Evolutionary conservation across 2,888 invertebrate genomes (phyloP).

Genomic region (Conus canariensis): DNA sequence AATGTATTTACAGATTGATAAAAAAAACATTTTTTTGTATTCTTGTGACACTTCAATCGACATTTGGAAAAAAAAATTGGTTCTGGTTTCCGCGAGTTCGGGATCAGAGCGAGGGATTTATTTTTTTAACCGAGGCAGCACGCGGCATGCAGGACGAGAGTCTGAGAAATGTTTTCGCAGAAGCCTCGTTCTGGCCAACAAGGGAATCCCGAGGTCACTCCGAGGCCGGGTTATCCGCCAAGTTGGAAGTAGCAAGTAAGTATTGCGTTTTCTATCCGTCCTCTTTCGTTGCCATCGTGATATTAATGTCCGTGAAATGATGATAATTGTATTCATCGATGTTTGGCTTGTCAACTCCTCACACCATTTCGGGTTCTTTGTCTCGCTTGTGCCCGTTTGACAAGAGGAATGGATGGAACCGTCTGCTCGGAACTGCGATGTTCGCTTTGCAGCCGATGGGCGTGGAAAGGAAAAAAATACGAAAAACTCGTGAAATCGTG

Average conservation of each 20-base stretch:
- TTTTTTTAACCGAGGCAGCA: background rate
- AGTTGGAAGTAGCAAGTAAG: conserved; percentile 51
- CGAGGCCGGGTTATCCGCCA: conserved; percentile 50
- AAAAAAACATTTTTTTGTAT: no score
- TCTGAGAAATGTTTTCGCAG: conserved; percentile 30
- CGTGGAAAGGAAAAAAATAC: background rate
- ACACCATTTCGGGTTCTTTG: background rate
- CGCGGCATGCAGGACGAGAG: background rate
- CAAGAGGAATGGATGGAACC: background rate
- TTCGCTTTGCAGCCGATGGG: background rate
- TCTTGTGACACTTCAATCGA: no score
- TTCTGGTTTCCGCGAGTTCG: no score
- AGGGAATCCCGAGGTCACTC: conserved; percentile 48
- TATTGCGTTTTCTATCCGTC: conserved; percentile 51
- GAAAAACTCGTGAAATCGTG: conserved; percentile 15
- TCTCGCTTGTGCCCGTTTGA: background rate
- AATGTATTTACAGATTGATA: no score
- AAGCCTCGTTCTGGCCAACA: conserved; percentile 38
- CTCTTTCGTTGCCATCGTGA: conserved; percentile 46
- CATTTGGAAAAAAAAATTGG: no score
- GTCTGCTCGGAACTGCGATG: conserved; percentile 35
- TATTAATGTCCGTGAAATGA: background rate
- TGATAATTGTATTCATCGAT: background rate
- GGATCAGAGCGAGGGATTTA: no score
- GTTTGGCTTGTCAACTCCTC: background rate